Evolutionary conservation across 2,113 vertebrate species (phyloP).

Genomic region (Prionailurus viverrinus): DNA sequence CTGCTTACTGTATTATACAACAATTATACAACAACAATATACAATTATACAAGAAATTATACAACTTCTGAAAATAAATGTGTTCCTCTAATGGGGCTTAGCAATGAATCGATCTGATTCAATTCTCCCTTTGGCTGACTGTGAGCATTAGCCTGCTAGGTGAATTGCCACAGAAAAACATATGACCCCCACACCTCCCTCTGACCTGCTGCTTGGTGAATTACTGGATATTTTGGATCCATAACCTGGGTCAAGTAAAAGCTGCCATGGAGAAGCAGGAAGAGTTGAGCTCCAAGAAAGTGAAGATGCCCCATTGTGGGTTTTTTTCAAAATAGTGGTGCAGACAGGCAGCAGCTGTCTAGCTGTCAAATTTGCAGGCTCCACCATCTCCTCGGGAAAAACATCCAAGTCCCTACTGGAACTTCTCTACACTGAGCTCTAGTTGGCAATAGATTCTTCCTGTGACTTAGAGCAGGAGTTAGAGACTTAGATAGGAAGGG

Average conservation of each 20-base stretch:
- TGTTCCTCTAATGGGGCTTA: background rate
- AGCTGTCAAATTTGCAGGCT: background rate
- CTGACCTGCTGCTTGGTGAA: background rate
- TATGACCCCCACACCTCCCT: background rate
- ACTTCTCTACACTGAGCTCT: background rate
- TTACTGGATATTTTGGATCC: background rate
- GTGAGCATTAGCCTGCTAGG: background rate
- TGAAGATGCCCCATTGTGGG: background rate
- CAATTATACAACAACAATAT: too few relatives aligned
- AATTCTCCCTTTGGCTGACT: background rate
- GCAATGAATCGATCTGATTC: background rate
- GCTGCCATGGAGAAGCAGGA: background rate
- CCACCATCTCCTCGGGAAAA: background rate
- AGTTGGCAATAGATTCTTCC: background rate
- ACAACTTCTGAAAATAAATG: constrained; percentile 47
- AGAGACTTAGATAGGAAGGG: background rate
- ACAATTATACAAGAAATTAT: background rate
- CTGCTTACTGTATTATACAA: background rate
- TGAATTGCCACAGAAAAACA: background rate
- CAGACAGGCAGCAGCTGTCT: background rate
- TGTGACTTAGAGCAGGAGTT: background rate
- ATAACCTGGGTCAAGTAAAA: background rate
- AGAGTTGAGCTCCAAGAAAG: background rate
- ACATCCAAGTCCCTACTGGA: background rate
- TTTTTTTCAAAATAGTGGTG: background rate